These are phyloP conservation scores for Rhopalosiphum nymphaeae DNA, from an alignment of 2,888 invertebrate genomes.

Conservation along the genomic window DNA sequence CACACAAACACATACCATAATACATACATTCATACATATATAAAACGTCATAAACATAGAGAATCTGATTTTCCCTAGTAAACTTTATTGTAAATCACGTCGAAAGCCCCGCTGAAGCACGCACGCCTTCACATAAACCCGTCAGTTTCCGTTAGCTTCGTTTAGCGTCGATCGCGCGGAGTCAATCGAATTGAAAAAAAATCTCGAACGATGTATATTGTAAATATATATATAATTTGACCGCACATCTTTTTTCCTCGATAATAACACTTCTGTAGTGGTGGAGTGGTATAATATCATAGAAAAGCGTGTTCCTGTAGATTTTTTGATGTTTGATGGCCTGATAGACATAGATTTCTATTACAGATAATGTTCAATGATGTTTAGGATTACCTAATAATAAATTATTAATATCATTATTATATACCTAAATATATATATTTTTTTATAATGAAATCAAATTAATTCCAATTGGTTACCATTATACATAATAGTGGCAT, in stretches of 20 bases:
- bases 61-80: not conserved
- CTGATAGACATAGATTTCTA: not conserved
- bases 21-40: not conserved
- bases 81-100: not conserved
- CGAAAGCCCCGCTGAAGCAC: not conserved
- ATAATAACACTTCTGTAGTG: not conserved
- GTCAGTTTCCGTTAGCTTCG: slow-evolving; percentile 17
- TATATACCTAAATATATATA: too few relatives aligned
- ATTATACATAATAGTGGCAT: not conserved
- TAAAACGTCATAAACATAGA: not conserved
- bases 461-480: not conserved
- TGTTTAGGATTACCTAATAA: not conserved
- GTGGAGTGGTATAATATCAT: not conserved
- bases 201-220: not conserved
- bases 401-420: not conserved
- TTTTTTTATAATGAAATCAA: not conserved
- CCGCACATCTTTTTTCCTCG: not conserved
- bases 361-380: not conserved
- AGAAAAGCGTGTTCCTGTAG: not conserved
- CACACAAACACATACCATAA: too few relatives aligned
- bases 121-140: not conserved
- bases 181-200: slow-evolving; percentile 35
- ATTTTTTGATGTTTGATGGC: not conserved
- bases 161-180: not conserved
- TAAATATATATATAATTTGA: not conserved